phyloP scores from a whole-genome alignment of 2,888 invertebrate species.

The Stegana nigrithorax region DNA sequence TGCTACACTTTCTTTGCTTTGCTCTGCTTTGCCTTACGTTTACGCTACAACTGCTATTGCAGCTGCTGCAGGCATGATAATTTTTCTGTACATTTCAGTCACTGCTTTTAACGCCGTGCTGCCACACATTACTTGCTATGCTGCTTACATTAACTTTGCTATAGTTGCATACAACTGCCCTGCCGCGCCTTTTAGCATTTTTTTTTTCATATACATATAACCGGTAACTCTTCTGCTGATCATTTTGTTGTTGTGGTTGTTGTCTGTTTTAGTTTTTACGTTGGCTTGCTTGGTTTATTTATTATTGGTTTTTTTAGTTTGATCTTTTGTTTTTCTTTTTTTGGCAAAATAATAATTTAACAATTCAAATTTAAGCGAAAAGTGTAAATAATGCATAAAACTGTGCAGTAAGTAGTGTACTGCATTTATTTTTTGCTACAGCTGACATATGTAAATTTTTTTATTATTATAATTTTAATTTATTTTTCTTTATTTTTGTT shows the following conservation, averaged over 20 bases:
- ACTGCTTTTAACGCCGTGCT: not conserved
- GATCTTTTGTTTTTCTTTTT: not conserved
- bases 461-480: conserved; percentile 30
- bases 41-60: too few relatives aligned
- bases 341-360: not conserved
- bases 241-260: conserved; percentile 23
- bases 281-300: not conserved
- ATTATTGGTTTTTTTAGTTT: conserved; percentile 20
- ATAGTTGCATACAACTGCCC: not conserved
- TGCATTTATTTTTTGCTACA: too few relatives aligned
- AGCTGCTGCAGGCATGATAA: not conserved
- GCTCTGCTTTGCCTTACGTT: conserved; percentile 10
- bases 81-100: not conserved
- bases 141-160: not conserved
- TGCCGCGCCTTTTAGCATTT: conserved; percentile 47
- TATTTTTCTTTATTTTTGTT: conserved; percentile 34
- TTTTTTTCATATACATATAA: conserved; percentile 71
- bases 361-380: not conserved
- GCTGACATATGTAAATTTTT: conserved; percentile 37
- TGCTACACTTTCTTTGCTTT: conserved; percentile 3
- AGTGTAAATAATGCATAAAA: not conserved
- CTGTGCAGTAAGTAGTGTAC: too few relatives aligned
- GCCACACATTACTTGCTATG: not conserved
- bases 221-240: conserved; percentile 63
- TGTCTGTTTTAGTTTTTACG: not conserved